Base-by-base conservation (phyloP, 2,888 invertebrate species). In the Epinotia bilunana region DNA sequence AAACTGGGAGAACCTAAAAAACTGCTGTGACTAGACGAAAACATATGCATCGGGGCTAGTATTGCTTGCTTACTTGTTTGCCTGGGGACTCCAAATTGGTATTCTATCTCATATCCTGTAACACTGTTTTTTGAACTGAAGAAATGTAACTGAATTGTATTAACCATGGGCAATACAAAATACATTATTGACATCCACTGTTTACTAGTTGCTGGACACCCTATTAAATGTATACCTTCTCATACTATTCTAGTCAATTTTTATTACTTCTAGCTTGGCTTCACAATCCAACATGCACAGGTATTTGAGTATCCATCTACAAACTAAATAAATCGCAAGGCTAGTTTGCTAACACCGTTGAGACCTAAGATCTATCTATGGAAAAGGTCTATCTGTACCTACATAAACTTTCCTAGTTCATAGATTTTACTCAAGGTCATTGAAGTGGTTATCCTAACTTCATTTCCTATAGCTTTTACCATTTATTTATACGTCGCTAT, bases 401-500 rank as follows among this genome's bases (percentile, higher is more conserved):
- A 74, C 49, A 18, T 62, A 23, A 68, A 73, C 73, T 69, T 55
- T 74, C 49, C 71, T 72, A 67, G 28, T 16, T 55, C 60, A 61
- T 61, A 72, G 65, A 75, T 75, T 53, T 67, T 67, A 28, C 23
- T 75, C 75, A 75, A 75, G 75, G 75, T 75, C 75, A 75, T 23
- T 13, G 46, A 67, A 62, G 61, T 62, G 39, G 65, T 62, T 72
- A 46, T 75, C 33, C 55, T 28, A 33, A 33, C 20, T 20, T 1
- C 16, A 13, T 33, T 72, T 46, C 43, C 18, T 58, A 46, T 46
- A 55, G 16, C 57, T 28, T 20, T 12, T 39, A n/a, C 33, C 18
- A 12, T 5, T 16, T 0, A 18, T 33, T 33, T 12, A 5, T 46
- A 9, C 16, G 33, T 39, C 16, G 7, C 11, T 20, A 67, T 11